Evolutionary conservation across 2,797 vertebrate species (phyloP).

Genomic region (Hapalemur alaotrensis): DNA sequence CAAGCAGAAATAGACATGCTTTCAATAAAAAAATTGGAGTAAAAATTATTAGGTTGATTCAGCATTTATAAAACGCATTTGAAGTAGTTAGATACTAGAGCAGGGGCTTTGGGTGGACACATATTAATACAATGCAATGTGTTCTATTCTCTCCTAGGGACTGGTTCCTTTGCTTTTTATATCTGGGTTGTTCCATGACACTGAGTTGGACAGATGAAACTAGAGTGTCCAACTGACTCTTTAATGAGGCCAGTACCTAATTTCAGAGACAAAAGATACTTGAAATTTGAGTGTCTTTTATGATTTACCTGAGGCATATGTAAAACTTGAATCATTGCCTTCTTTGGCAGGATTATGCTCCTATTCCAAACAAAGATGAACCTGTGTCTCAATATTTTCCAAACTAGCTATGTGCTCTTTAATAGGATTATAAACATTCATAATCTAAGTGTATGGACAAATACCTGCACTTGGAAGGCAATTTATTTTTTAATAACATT

Average conservation of each 20-base stretch:
- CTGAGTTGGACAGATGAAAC: background rate
- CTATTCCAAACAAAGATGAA: background rate
- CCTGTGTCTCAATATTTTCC: background rate
- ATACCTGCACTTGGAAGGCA: background rate
- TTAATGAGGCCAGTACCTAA: background rate
- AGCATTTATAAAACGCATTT: background rate
- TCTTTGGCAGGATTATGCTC: background rate
- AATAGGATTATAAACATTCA: background rate
- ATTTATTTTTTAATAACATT: background rate
- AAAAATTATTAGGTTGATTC: background rate
- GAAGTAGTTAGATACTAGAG: background rate
- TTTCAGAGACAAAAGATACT: background rate
- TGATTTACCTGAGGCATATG: background rate
- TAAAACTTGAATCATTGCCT: background rate
- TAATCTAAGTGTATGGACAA: background rate
- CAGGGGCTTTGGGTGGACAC: background rate
- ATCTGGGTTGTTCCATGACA: background rate
- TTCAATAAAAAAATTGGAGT: background rate
- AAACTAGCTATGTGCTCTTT: background rate
- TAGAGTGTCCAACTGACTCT: background rate
- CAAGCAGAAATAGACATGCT: background rate
- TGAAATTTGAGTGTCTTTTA: background rate
- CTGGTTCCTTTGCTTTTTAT: background rate
- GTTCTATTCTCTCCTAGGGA: background rate
- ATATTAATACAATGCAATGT: background rate